Evolutionary conservation across 2,888 invertebrate genomes (phyloP).

Genomic region (Strigamia maritima): DNA sequence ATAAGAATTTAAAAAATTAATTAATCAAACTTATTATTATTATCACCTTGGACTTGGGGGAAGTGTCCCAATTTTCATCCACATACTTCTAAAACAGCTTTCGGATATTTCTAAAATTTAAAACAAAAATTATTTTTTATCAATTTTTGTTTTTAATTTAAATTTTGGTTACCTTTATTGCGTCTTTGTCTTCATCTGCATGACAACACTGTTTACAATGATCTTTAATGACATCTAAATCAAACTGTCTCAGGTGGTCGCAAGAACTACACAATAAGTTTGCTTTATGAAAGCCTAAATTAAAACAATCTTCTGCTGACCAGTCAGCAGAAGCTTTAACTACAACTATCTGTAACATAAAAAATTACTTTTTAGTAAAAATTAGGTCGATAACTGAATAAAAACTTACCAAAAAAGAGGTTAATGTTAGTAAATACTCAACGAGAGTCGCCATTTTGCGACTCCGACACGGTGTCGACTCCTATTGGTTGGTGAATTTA

Average conservation of each 20-base stretch:
- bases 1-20: not conserved
- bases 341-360: not conserved
- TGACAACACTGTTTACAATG: conserved; percentile 78
- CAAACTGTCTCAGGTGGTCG: conserved; percentile 73
- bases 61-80: conserved; percentile 97
- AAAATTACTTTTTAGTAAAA: too few species aligned
- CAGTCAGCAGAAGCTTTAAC: conserved; percentile 56
- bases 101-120: conserved; percentile 67
- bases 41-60: conserved; percentile 84
- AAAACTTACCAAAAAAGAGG: not conserved
- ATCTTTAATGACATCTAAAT: conserved; percentile 64
- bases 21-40: not conserved
- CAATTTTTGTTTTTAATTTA: not conserved
- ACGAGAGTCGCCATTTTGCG: too few species aligned
- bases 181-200: conserved; percentile 65
- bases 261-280: conserved; percentile 85
- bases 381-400: not conserved
- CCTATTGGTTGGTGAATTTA: too few species aligned
- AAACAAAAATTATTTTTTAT: conserved; percentile 39
- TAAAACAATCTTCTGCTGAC: conserved; percentile 76
- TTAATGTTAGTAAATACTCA: too few species aligned
- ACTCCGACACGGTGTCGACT: too few species aligned
- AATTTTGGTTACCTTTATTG: conserved; percentile 54
- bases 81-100: conserved; percentile 91
- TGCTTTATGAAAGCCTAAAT: conserved; percentile 79